Base-by-base conservation (phyloP, 2,888 invertebrate genomes). In the Cetonia aurata region DNA sequence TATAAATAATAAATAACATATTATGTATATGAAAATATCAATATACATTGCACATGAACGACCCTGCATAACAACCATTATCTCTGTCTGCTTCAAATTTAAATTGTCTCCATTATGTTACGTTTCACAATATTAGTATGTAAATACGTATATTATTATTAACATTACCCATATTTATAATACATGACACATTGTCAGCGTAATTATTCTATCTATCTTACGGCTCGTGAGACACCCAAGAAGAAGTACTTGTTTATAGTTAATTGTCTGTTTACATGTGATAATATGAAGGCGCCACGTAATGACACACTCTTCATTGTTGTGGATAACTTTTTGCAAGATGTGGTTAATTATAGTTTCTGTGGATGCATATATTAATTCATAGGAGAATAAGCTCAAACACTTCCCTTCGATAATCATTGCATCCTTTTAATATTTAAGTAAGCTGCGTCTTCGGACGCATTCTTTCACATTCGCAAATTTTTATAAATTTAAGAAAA, bases 201-300 rank as follows among this genome's bases (percentile, higher is more conserved):
- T 15, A 50, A 50, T 50, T 50, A 50, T 15, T 50, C 15, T 50
- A 50, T 50, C 50, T 50, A 15, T 50, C 19, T 4, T 9, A 17
- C 15, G 50, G 50, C 13, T 50, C 50, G 19, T 50, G 50, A 50
- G 15, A 15, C 50, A 50, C 50, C 50, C 50, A 50, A 50, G 50
- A 50, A 50, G 50, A 15, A 50, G 15, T 50, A 50, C 50, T 50
- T 50, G 50, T 50, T 19, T 50, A 17, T 50, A 15, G 50, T 50
- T 50, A 50, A 50, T 50, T 50, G 50, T 15, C 50, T 50, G 50
- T 50, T 50, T 15, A 15, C 50, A 50, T 50, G 50, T 50, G 50
- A 50, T 50, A 50, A 19, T 50, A 50, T 4, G 9, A 15, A 50
- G 50, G 50, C 50, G 50, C 50, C 50, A 50, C 50, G 19, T n/a